Conservation (phyloP, 2,888 invertebrate species). For the Drosophila leonis region DNA sequence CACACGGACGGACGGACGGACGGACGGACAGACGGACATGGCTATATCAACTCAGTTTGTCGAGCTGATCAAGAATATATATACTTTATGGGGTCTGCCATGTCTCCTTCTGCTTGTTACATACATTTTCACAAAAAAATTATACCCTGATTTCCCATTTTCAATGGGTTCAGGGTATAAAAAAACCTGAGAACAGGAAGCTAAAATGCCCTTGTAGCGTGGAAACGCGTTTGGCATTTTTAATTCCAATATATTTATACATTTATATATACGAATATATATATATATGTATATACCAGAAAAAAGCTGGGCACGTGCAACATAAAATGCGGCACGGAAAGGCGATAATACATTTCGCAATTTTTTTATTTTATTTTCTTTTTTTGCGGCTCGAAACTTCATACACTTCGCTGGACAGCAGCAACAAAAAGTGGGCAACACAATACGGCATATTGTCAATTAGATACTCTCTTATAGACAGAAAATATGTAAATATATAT, state of each 20-base stretch:
- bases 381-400: constrained; percentile 32
- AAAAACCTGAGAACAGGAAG: not conserved
- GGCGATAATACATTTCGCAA: constrained; percentile 48
- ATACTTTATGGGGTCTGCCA: too few species aligned
- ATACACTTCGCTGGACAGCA: constrained; percentile 46
- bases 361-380: constrained; percentile 2
- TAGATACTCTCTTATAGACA: not conserved
- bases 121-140: too few species aligned
- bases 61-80: too few species aligned
- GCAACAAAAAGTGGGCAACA: not conserved
- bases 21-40: too few species aligned
- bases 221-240: constrained; percentile 73
- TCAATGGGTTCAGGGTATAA: too few species aligned
- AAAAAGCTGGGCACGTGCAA: constrained; percentile 45
- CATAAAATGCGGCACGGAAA: constrained; percentile 57
- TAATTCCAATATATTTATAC: constrained; percentile 57
- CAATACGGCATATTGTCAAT: not conserved
- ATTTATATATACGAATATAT: constrained; percentile 1
- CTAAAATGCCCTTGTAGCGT: constrained; percentile 66
- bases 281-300: constrained; percentile 6
- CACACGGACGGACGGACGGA: too few species aligned
- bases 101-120: too few species aligned
- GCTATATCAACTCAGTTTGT: too few species aligned
- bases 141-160: too few species aligned
- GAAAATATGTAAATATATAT: not conserved